Evolutionary conservation across 2,888 invertebrate genomes (phyloP).

Genomic region (Tetanocera ferruginea): DNA sequence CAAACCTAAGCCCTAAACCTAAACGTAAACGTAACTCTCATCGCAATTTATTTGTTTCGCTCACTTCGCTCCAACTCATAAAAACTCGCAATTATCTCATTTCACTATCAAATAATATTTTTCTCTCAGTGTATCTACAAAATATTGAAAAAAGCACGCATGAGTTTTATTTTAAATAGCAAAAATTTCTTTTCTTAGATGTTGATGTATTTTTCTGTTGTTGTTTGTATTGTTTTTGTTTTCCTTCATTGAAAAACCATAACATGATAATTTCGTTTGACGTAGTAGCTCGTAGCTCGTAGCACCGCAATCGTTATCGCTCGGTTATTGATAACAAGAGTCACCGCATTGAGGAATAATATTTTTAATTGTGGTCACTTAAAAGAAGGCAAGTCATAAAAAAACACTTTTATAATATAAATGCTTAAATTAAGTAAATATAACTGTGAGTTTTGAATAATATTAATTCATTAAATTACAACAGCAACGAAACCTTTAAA

Average conservation of each 20-base stretch:
- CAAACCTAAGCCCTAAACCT: too few species aligned
- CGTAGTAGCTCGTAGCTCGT: constrained; percentile 51
- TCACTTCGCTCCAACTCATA: too few species aligned
- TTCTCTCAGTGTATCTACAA: too few species aligned
- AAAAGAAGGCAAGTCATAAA: neutral
- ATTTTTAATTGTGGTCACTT: constrained; percentile 26
- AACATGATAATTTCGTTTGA: constrained; percentile 50
- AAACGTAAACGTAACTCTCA: too few species aligned
- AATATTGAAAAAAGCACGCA: neutral
- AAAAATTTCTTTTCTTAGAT: neutral
- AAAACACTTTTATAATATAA: too few species aligned
- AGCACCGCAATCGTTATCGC: constrained; percentile 45
- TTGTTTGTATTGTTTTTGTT: constrained; percentile 26
- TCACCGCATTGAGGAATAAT: constrained; percentile 32
- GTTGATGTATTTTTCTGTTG: neutral
- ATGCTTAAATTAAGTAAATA: too few species aligned
- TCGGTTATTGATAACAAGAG: constrained; percentile 20
- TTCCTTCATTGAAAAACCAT: constrained; percentile 24
- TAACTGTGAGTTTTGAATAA: too few species aligned
- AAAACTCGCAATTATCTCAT: too few species aligned
- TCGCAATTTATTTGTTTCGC: too few species aligned
- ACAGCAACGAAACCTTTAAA: neutral
- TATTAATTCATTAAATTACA: neutral
- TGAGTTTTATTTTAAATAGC: neutral
- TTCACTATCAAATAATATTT: too few species aligned